Conservation (phyloP, 1,140 invertebrate genomes). For the Helicoverpa zea region DNA sequence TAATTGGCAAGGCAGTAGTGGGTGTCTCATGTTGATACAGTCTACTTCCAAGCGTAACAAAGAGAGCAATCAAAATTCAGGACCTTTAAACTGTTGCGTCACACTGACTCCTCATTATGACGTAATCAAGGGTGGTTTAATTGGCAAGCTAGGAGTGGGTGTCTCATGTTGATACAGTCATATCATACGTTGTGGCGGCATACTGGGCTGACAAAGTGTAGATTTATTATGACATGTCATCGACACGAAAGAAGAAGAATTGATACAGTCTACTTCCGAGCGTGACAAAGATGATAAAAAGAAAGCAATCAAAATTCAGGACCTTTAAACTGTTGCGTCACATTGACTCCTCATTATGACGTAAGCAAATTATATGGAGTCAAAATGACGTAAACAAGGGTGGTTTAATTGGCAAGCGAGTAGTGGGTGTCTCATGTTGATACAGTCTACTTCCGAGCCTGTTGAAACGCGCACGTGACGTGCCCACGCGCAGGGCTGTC, state of each 20-base stretch:
- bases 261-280: constrained; percentile 8
- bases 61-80: not conserved
- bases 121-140: constrained; percentile 48
- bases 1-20: constrained; percentile 51
- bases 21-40: constrained; percentile 61
- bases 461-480: constrained; percentile 59
- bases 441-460: constrained; percentile 61
- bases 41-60: constrained; percentile 55
- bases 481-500: constrained; percentile 52
- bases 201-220: too few species aligned
- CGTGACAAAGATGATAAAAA: not conserved
- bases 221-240: too few species aligned
- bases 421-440: constrained; percentile 59
- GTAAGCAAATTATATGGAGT: not conserved
- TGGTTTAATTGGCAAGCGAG: constrained; percentile 49
- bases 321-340: too few species aligned
- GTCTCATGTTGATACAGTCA: constrained; percentile 60
- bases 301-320: not conserved
- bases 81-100: too few species aligned
- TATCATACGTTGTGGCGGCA: too few species aligned
- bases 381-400: constrained; percentile 47
- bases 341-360: not conserved
- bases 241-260: too few species aligned
- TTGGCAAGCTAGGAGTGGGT: constrained; percentile 51
- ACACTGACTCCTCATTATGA: not conserved